Evolutionary conservation across 2,888 invertebrate genomes (phyloP), one percentile per base, ranked within the genome.

Genomic region (Ectemnius continuus): DNA sequence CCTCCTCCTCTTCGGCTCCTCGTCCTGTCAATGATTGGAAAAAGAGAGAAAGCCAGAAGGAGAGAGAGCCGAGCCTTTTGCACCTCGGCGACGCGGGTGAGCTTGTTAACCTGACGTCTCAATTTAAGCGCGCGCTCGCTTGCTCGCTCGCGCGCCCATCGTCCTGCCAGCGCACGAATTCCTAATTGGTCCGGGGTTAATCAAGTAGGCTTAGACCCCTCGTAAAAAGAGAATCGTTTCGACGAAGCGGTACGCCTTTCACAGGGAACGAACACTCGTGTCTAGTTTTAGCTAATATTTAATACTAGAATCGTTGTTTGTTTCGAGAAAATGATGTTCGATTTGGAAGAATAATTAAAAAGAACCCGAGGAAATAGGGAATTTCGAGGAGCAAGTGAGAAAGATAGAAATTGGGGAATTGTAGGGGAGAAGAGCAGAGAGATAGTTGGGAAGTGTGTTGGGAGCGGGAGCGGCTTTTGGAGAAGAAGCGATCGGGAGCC

Each of bases 101-200:
- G 84, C 87, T 86, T 82, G 87, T 87, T 87, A 86, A 85, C 78
- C 79, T 84, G 81, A 86, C 85, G 83, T 85, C 87, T 86, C 83
- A 87, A 87, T 87, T 85, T 82, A 79, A 86, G 73, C 80, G 78
- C 69, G 68, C 69, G 14, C 59, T 68, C 61, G 69, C 68, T 69
- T n/a, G 48, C 48, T 76, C 77, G 77, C 77, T 77, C 78, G 77
- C 67, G 48, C 65, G 69, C 56, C 65, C 64, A 64, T 63, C 47
- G 67, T 69, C 58, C 48, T 26, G 16, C 16, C 52, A 13, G 52
- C 52, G 52, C 52, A 52, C 16, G 14, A 13, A 52, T 52, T 13
- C 52, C 16, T 52, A 36, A 36, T 36, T 36, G 36, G 36, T 36
- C 36, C 36, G 5, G 36, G 36, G 36, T 36, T 36, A 36, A 36